Conservation (phyloP, 2,113 vertebrate genomes). For the Mobula birostris region DNA sequence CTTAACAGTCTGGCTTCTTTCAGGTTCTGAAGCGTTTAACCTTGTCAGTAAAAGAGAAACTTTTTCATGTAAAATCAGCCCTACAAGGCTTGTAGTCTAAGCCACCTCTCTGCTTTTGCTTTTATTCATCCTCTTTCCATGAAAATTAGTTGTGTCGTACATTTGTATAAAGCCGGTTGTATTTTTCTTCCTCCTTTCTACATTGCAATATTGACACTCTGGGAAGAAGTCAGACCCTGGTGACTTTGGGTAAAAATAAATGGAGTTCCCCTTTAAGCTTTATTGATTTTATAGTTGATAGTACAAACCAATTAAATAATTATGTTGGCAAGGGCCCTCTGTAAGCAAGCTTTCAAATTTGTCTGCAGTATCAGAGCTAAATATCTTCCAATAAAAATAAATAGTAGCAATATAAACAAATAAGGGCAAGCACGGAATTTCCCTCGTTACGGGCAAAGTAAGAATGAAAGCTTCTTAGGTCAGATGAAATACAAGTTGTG, state of each 20-base stretch:
- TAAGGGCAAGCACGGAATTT: neutral
- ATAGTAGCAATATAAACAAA: neutral
- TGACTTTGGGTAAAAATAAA: neutral
- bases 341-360: neutral
- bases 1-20: neutral
- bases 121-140: no score
- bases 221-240: neutral
- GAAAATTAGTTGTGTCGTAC: neutral
- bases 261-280: conserved; percentile 1
- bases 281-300: neutral
- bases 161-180: neutral
- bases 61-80: neutral
- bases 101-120: neutral
- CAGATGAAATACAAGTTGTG: neutral
- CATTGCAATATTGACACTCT: neutral
- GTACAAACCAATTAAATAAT: conserved; percentile 3
- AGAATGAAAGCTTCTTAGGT: conserved; percentile 7
- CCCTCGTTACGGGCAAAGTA: neutral
- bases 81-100: no score
- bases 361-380: neutral
- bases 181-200: neutral
- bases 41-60: neutral
- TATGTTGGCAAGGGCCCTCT: conserved; percentile 7
- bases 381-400: conserved; percentile 14
- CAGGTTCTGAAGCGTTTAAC: neutral